Conservation (phyloP, 2,888 invertebrate genomes). For the Diarsia brunnea region DNA sequence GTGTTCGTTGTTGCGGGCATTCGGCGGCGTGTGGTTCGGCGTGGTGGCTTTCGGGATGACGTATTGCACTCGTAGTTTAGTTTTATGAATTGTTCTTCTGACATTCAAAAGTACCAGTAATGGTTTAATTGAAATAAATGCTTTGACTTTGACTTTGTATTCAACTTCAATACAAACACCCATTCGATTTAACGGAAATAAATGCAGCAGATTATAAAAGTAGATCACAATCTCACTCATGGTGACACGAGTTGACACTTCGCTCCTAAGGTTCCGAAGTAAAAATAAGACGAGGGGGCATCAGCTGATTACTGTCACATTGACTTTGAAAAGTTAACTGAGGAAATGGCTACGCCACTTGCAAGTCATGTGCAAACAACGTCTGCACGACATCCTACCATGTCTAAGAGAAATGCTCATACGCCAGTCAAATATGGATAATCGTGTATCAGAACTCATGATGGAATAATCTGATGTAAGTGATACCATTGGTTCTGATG, state of each 20-base stretch:
- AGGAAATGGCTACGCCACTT: constrained; percentile 24
- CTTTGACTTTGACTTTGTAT: no score
- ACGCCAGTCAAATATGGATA: neutral
- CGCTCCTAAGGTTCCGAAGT: no score
- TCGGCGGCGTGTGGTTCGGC: no score
- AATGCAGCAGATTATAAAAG: neutral
- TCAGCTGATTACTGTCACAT: constrained; percentile 17
- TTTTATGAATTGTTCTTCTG: no score
- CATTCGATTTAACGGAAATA: no score
- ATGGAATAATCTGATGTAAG: neutral
- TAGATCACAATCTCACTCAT: neutral
- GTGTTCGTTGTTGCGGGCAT: no score
- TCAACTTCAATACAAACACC: no score
- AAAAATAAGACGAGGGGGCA: neutral
- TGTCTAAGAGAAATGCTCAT: neutral
- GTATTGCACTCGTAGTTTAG: no score
- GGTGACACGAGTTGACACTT: neutral
- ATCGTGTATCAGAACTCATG: neutral
- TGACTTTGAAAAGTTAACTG: constrained; percentile 19
- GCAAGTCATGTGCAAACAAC: neutral
- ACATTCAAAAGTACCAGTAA: no score
- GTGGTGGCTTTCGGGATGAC: no score
- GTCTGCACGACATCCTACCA: constrained; percentile 26
- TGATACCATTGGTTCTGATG: neutral
- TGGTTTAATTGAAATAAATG: no score